Conservation (phyloP, 1,140 invertebrate genomes). For the Coptotermes formosanus region DNA sequence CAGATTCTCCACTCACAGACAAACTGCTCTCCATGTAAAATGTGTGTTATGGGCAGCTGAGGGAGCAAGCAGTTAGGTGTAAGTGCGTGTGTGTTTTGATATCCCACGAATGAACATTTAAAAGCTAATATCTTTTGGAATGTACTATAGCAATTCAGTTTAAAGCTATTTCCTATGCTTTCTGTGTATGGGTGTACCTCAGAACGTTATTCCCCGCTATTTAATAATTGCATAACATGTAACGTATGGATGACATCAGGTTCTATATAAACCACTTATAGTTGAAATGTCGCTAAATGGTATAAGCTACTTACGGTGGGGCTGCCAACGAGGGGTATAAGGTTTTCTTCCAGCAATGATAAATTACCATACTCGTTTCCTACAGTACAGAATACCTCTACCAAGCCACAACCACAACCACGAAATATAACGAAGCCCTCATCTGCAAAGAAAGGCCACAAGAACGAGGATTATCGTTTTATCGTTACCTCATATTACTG, state of each 20-base stretch:
- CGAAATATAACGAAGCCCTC: not conserved
- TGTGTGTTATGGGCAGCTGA: too few species aligned
- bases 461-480: not conserved
- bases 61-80: too few species aligned
- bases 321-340: not conserved
- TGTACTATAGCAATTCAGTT: too few species aligned
- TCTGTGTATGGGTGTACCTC: not conserved
- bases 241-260: not conserved
- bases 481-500: not conserved
- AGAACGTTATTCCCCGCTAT: not conserved
- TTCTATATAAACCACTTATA: not conserved
- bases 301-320: slow-evolving; percentile 4
- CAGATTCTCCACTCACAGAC: too few species aligned
- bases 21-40: too few species aligned
- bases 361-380: slow-evolving; percentile 8
- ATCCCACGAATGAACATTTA: too few species aligned
- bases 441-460: not conserved
- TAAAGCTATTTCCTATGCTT: too few species aligned
- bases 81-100: too few species aligned
- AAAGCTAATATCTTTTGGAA: too few species aligned
- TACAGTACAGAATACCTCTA: not conserved
- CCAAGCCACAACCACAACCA: not conserved
- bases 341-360: slow-evolving; percentile 8
- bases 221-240: not conserved
- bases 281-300: slow-evolving; percentile 15